Percentiles rank a stretch among this genome's conserved stretches.
Evolutionary conservation across 2,888 invertebrate species (phyloP).

Genomic region (Hirtodrosophila confusa): DNA sequence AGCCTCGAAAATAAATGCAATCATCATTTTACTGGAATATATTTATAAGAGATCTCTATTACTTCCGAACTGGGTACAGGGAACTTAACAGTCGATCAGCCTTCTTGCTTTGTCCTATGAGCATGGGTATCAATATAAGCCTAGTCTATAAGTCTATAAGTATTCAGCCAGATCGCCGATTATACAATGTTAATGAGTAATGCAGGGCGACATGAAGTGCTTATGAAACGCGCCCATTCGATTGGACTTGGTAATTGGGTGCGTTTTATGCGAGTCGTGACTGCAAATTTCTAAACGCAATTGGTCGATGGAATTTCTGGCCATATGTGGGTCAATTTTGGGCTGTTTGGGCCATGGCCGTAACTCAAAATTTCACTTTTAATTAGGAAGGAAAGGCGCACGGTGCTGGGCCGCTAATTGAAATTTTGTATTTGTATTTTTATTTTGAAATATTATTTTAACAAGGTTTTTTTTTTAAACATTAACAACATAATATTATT

Average conservation of each 20-base stretch:
- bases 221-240: slow-evolving; percentile 57
- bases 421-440: slow-evolving; percentile 78
- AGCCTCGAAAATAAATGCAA: too few species aligned
- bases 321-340: slow-evolving; percentile 56
- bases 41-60: too few species aligned
- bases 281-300: slow-evolving; percentile 71
- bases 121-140: too few species aligned
- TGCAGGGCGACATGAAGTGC: slow-evolving; percentile 27
- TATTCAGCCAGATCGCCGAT: slow-evolving; percentile 10
- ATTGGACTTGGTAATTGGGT: slow-evolving; percentile 49
- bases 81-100: too few species aligned
- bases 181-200: slow-evolving; percentile 37
- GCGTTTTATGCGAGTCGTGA: slow-evolving; percentile 64
- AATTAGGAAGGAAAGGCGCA: slow-evolving; percentile 40
- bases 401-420: slow-evolving; percentile 20
- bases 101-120: too few species aligned
- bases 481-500: slow-evolving; percentile 84
- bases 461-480: slow-evolving; percentile 84
- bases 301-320: slow-evolving; percentile 71
- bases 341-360: slow-evolving; percentile 28
- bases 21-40: too few species aligned
- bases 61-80: too few species aligned
- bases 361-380: slow-evolving; percentile 72
- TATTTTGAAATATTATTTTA: slow-evolving; percentile 83
- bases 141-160: too few species aligned